A percentile compares a stretch with the other conserved stretches of the same genome.
phyloP scores from a whole-genome alignment of 2,113 vertebrate species.

The Alces alces region DNA sequence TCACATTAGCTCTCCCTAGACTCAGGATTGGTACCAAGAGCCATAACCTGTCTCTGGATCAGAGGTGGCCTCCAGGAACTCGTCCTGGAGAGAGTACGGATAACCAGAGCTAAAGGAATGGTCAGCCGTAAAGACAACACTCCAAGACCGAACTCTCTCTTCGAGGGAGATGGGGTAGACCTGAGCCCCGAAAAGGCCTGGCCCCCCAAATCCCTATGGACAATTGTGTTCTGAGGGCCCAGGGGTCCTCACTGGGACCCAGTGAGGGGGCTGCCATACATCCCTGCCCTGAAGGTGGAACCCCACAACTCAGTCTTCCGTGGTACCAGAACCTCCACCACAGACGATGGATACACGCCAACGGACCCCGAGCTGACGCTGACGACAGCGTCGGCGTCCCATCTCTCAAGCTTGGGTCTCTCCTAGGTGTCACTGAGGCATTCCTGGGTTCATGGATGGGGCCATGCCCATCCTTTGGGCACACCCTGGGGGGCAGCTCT shows the following conservation, averaged over 20 bases:
- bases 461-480: accelerated
- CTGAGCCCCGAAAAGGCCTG: accelerated
- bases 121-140: accelerated
- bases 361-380: accelerated
- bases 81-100: accelerated
- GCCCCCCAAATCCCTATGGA: too few species aligned
- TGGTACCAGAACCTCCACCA: accelerated
- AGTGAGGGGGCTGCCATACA: accelerated
- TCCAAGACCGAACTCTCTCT: not conserved
- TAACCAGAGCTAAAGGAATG: too few species aligned
- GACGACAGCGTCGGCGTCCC: accelerated
- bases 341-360: accelerated
- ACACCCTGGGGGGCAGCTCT: accelerated
- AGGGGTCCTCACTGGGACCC: not conserved
- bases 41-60: too few species aligned
- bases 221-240: accelerated
- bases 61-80: not conserved
- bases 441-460: not conserved
- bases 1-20: not conserved
- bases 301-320: accelerated
- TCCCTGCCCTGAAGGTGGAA: not conserved
- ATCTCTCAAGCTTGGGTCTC: accelerated
- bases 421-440: accelerated
- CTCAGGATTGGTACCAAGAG: not conserved
- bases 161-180: accelerated